Evolutionary conservation across 2,113 vertebrate species (phyloP).

Genomic region (Lucifuga dentata): DNA sequence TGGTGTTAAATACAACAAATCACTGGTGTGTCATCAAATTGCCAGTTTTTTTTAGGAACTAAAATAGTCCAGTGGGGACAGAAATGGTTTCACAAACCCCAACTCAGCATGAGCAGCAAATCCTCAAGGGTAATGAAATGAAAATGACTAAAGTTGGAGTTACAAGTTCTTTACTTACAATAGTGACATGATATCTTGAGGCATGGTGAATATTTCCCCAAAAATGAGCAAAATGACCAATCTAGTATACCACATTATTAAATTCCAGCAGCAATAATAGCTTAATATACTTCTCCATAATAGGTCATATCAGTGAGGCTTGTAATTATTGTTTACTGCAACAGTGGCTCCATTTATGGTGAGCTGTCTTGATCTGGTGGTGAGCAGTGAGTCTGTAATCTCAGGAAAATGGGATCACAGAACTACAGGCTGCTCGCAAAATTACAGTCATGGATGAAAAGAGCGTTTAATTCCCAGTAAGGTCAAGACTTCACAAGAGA

Average conservation of each 20-base stretch:
- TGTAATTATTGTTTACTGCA: constrained; percentile 71
- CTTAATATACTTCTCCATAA: constrained; percentile 61
- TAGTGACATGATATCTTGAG: constrained; percentile 9
- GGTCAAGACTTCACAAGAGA: constrained; percentile 61
- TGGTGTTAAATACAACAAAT: background rate
- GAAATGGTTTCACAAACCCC: background rate
- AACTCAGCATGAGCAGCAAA: too few species aligned
- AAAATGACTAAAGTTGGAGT: background rate
- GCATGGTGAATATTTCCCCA: constrained; percentile 8
- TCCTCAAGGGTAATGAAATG: background rate
- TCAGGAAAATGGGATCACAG: constrained; percentile 36
- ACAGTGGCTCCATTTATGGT: constrained; percentile 68
- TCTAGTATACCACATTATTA: constrained; percentile 20
- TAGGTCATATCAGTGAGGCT: constrained; percentile 50
- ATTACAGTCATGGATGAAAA: constrained; percentile 66
- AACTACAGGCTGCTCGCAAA: constrained; percentile 48
- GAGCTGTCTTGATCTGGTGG: constrained; percentile 47
- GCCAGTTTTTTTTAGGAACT: too few species aligned
- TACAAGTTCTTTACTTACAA: background rate
- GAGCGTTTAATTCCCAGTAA: constrained; percentile 61
- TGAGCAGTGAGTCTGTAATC: constrained; percentile 58
- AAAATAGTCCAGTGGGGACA: too few species aligned
- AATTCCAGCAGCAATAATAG: constrained; percentile 51
- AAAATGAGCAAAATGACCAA: background rate
- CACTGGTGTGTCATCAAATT: background rate